Percentiles rank a stretch among this genome's conserved stretches.
Conservation (phyloP, 2,113 vertebrate species). For the Vireo altiloquus region DNA sequence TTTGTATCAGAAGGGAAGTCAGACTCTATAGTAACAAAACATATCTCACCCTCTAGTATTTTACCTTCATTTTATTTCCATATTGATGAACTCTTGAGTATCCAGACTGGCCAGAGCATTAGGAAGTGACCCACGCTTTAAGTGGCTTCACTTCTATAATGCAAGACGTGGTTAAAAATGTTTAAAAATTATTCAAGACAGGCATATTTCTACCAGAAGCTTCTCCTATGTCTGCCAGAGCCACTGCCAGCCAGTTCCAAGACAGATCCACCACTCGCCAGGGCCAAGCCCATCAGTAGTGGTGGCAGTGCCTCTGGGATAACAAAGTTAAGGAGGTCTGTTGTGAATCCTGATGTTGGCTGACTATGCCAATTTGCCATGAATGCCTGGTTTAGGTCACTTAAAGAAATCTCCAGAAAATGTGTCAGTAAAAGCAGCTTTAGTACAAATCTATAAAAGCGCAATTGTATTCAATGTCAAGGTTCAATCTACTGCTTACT, state of each 20-base stretch:
- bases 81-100: neutral
- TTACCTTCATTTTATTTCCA: neutral
- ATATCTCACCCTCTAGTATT: neutral
- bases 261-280: neutral
- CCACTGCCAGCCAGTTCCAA: fast-evolving
- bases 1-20: neutral
- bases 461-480: fast-evolving
- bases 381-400: neutral
- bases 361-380: neutral
- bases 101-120: neutral
- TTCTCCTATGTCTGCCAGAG: neutral
- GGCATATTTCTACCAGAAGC: neutral
- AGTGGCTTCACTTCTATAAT: neutral
- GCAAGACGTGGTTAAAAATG: neutral
- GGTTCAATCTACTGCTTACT: neutral
- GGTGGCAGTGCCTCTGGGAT: no score
- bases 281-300: fast-evolving
- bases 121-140: neutral
- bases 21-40: neutral
- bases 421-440: neutral
- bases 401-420: neutral
- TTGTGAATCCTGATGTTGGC: neutral
- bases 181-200: neutral
- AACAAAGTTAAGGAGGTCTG: neutral
- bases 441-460: neutral